A percentile compares a stretch with the other conserved stretches of the same genome.
Conservation (phyloP, 2,113 vertebrate species). For the Ochotona princeps region DNA sequence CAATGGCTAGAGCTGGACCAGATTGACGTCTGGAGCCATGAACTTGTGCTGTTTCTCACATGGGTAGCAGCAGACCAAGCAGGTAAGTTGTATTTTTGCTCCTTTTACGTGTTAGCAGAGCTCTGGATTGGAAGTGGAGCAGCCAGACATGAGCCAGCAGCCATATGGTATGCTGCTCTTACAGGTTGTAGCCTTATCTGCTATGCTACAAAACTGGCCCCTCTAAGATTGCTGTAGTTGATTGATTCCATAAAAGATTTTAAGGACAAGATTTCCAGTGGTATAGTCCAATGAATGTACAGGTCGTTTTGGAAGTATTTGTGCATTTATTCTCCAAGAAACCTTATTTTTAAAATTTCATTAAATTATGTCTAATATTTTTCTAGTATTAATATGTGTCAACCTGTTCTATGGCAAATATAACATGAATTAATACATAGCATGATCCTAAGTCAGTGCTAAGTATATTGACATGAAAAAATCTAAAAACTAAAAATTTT, state of each 20-base stretch:
- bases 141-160: too few species aligned
- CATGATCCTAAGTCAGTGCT: neutral
- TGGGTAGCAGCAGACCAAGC: too few species aligned
- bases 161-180: too few species aligned
- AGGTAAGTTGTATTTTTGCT: too few species aligned
- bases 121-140: too few species aligned
- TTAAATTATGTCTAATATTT: neutral
- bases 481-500: neutral
- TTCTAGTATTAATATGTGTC: neutral
- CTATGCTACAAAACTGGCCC: too few species aligned
- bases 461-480: neutral
- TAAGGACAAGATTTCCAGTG: neutral
- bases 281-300: neutral
- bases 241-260: neutral
- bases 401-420: neutral
- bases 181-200: too few species aligned
- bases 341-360: neutral
- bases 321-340: neutral
- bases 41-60: too few species aligned
- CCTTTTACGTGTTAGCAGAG: too few species aligned
- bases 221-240: neutral
- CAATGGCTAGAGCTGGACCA: too few species aligned
- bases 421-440: neutral
- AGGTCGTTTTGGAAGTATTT: neutral
- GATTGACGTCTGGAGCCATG: too few species aligned